phyloP scores from a whole-genome alignment of 2,888 invertebrate species.

The Drosophila setosimentum region DNA sequence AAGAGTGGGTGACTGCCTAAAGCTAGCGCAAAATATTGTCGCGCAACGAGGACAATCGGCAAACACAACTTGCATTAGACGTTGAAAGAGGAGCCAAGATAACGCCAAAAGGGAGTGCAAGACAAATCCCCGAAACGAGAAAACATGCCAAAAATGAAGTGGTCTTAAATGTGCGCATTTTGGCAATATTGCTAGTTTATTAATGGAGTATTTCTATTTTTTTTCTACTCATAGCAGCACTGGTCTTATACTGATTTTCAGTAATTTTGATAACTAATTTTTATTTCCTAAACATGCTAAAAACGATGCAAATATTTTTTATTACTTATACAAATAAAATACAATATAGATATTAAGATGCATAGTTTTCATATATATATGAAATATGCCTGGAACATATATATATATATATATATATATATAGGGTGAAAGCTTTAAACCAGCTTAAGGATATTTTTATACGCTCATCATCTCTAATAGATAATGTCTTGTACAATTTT shows the following conservation, averaged over 20 bases:
- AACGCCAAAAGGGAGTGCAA: neutral
- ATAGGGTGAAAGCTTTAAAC: neutral
- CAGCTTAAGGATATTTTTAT: constrained; percentile 6
- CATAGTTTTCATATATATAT: neutral
- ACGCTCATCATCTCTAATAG: neutral
- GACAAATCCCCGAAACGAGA: neutral
- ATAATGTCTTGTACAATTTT: constrained; percentile 1
- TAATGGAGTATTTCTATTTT: too few species aligned
- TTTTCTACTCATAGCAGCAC: neutral
- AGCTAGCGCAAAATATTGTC: constrained; percentile 6
- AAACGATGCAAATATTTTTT: neutral
- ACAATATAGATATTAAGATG: neutral
- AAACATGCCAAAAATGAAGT: constrained; percentile 7
- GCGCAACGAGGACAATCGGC: constrained; percentile 3
- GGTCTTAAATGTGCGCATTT: neutral
- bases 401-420: neutral
- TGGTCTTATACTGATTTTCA: neutral
- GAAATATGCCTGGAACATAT: neutral
- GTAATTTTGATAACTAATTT: neutral
- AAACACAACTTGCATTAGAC: constrained; percentile 5
- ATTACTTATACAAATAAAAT: neutral
- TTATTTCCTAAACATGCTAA: neutral
- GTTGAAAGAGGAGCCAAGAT: neutral
- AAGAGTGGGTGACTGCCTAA: constrained; percentile 20
- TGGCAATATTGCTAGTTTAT: neutral